Evolutionary conservation across 2,888 invertebrate species (phyloP).

Genomic region (Anthophora plumipes): DNA sequence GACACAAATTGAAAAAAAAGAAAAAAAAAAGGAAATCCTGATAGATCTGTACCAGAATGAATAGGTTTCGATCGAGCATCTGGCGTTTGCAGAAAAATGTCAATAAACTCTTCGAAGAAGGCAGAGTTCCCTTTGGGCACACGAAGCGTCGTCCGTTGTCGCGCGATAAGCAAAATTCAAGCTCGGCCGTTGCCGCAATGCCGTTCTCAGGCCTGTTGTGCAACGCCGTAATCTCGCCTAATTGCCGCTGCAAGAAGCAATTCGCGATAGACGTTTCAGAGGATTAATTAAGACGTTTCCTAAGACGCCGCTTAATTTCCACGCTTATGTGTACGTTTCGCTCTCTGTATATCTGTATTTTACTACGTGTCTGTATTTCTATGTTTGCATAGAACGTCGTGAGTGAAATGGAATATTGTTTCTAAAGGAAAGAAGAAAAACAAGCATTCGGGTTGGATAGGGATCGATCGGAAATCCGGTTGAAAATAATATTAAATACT

Average conservation of each 20-base stretch:
- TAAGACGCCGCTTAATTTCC: conserved; percentile 66
- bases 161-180: conserved; percentile 68
- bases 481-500: conserved; percentile 33
- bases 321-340: neutral
- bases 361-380: neutral
- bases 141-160: conserved; percentile 46
- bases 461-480: conserved; percentile 30
- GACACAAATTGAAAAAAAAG: too few relatives aligned
- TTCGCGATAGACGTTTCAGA: conserved; percentile 69
- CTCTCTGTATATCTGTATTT: too few relatives aligned
- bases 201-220: conserved; percentile 70
- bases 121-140: neutral
- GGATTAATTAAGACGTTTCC: conserved; percentile 74
- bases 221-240: conserved; percentile 72
- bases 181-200: conserved; percentile 56
- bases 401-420: conserved; percentile 20
- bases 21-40: too few relatives aligned
- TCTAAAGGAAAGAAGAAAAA: neutral
- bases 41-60: neutral
- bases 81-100: neutral
- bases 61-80: neutral
- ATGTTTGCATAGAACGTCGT: neutral
- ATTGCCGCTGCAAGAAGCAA: conserved; percentile 70
- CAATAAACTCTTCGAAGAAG: neutral
- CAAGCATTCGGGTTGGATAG: neutral